Evolutionary conservation across 2,797 vertebrate species (phyloP), one percentile per base, ranked within the genome.

Genomic region (Darevskia nairensis): DNA sequence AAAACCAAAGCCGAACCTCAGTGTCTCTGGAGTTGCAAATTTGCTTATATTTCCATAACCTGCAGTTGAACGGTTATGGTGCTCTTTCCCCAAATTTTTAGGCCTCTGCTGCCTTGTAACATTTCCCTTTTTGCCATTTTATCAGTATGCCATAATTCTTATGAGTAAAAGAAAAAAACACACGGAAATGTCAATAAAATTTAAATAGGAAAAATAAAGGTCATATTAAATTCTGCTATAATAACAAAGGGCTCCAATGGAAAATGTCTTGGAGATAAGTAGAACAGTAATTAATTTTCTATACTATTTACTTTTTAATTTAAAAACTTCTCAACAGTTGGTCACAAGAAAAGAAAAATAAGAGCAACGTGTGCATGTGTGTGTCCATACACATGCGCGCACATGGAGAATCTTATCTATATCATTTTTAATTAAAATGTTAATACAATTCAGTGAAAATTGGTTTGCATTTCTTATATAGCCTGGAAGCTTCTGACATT

Each of bases 161-260:
- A 74, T 61, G 92, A 92, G 71, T 89, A 82, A 86, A 89, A 91
- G 78, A 15, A 55, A 50, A 55, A 55, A 55, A 55, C 4, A 55
- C 13, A 55, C 50, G 4, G 29, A 89, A 68, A 35, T 89, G n/a
- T 19, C 86, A 89, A 80, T 46, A 89, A 85, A 81, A 8, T 85
- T 41, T 89, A 89, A 88, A 90, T 72, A 85, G 2, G 69, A 89
- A 92, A 91, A 87, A 90, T 85, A 90, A 78, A 91, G 80, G 80
- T 88, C 6, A 4, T 55, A n/a, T 50, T 82, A 85, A 90, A 44
- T 23, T 87, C 3, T 76, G 25, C 92, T 29, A 3, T 66, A 78
- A 55, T 71, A 25, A 11, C 4, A 27, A 79, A 19, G 29, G 80
- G 76, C 11, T 81, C 41, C 78, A 46, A 79, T 64, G 5, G 72